Conservation (phyloP, 2,113 vertebrate genomes). For the Petrocephalus zakoni region DNA sequence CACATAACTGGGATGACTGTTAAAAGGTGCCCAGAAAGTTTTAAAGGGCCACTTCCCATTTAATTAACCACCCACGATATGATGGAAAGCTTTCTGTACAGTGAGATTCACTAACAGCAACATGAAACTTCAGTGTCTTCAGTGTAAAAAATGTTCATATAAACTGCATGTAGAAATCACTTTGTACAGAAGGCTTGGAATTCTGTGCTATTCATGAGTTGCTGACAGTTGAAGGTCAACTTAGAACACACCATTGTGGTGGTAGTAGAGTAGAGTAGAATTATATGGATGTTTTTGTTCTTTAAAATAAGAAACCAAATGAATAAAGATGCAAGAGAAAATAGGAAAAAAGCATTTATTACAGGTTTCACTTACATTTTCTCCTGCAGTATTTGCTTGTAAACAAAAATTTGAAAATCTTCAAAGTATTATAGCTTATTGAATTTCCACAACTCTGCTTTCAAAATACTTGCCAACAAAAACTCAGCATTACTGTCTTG, state of each 20-base stretch:
- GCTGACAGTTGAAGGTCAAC: background rate
- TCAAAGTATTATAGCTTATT: background rate
- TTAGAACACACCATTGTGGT: background rate
- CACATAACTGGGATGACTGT: background rate
- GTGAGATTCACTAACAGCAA: background rate
- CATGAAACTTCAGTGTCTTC: background rate
- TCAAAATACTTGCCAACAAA: background rate
- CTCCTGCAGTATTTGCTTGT: background rate
- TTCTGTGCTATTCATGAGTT: background rate
- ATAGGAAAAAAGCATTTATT: constrained; percentile 14
- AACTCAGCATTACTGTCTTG: background rate
- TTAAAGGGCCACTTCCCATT: background rate
- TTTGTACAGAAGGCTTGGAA: background rate
- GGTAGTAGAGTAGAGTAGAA: background rate
- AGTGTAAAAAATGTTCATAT: background rate
- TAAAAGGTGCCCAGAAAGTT: background rate
- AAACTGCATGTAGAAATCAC: background rate
- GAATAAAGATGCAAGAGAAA: constrained; percentile 2
- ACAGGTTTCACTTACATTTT: constrained; percentile 16
- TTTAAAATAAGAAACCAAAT: background rate
- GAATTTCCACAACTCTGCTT: background rate
- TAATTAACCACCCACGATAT: background rate
- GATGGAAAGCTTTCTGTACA: background rate
- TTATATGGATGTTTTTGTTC: background rate
- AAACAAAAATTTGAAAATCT: background rate